These are phyloP conservation scores for Temnothorax nylanderi DNA, from an alignment of 1,140 invertebrate species.

Conservation along the genomic window DNA sequence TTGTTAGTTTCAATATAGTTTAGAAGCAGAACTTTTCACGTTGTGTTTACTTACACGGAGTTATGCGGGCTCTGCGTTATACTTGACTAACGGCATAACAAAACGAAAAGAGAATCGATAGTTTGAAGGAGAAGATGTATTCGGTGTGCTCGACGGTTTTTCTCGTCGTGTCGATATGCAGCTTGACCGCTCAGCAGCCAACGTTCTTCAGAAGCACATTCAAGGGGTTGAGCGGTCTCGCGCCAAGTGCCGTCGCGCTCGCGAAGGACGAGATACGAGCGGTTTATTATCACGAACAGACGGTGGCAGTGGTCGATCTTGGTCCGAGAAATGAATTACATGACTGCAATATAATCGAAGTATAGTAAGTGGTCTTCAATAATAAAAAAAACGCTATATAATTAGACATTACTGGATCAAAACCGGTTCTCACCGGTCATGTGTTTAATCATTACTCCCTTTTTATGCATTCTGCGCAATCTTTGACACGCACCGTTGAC, in stretches of 20 bases:
- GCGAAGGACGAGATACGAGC: constrained; percentile 62
- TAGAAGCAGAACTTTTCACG: neutral
- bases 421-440: constrained; percentile 9
- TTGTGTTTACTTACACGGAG: neutral
- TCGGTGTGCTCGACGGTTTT: constrained; percentile 41
- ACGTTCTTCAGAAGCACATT: constrained; percentile 71
- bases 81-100: neutral
- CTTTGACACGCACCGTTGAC: neutral
- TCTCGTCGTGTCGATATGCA: constrained; percentile 61
- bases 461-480: constrained; percentile 18
- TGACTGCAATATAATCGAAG: constrained; percentile 94
- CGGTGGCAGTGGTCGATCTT: constrained; percentile 92
- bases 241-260: neutral
- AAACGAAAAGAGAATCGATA: neutral
- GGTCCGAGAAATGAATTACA: constrained; percentile 88
- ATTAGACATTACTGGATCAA: neutral
- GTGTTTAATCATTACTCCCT: neutral
- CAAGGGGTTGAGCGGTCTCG: constrained; percentile 73
- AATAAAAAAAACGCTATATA: neutral
- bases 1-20: neutral
- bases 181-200: constrained; percentile 68
- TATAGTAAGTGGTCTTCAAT: constrained; percentile 89
- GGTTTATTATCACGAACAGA: constrained; percentile 92
- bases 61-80: neutral
- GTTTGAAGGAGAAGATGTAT: constrained; percentile 40